Conservation (phyloP, 1,140 invertebrate genomes). For the Gonioctena quinquepunctata region DNA sequence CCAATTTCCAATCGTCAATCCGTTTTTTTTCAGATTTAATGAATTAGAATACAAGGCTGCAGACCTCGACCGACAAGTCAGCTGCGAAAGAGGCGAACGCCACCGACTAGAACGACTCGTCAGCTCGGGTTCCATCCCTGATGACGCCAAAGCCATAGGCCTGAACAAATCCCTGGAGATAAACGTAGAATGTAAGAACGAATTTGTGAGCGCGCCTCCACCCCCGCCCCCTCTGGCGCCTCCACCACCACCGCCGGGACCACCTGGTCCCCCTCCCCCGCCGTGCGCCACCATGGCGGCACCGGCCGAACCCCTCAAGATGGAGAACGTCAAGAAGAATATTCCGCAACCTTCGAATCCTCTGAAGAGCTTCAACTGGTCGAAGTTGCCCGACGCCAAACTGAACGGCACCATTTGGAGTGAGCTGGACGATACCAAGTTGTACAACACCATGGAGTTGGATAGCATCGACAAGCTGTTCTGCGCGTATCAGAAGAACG, state of each 20-base stretch:
- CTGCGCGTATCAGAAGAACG: constrained; percentile 93
- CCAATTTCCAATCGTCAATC: neutral
- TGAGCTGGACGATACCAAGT: constrained; percentile 89
- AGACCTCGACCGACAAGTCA: constrained; percentile 76
- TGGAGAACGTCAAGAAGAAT: constrained; percentile 65
- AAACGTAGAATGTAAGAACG: constrained; percentile 55
- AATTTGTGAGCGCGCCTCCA: constrained; percentile 60
- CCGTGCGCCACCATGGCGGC: constrained; percentile 62
- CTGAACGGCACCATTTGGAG: constrained; percentile 92
- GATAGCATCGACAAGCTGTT: constrained; percentile 93
- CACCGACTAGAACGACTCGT: constrained; percentile 82
- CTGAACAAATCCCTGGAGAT: constrained; percentile 40
- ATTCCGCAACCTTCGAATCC: constrained; percentile 89
- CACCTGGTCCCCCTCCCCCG: constrained; percentile 58
- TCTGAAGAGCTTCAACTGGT: constrained; percentile 97
- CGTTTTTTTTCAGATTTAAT: constrained; percentile 59
- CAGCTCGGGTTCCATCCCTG: constrained; percentile 85
- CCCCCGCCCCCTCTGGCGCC: constrained; percentile 65
- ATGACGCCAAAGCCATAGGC: constrained; percentile 81
- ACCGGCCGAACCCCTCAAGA: constrained; percentile 61
- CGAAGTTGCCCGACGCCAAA: constrained; percentile 87
- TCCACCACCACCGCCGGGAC: constrained; percentile 58
- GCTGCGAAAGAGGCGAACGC: constrained; percentile 80
- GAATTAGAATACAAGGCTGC: constrained; percentile 75
- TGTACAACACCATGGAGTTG: constrained; percentile 90